Conservation (phyloP, 2,797 vertebrate genomes). For the Hephaestus fuliginosus region DNA sequence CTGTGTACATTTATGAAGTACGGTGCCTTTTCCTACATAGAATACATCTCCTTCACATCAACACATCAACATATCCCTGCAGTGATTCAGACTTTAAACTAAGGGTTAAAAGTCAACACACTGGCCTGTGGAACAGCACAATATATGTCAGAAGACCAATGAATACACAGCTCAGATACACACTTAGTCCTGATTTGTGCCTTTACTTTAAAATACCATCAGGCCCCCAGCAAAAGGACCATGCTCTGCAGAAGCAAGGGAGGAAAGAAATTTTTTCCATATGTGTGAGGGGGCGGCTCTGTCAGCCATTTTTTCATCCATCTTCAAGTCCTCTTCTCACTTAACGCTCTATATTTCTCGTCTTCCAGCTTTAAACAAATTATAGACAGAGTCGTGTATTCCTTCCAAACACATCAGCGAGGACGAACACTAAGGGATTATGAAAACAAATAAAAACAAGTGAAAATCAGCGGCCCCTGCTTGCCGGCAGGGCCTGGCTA, state of each 20-base stretch:
- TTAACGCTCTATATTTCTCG: slow-evolving; percentile 78
- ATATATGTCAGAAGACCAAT: slow-evolving; percentile 5
- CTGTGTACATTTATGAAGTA: background rate
- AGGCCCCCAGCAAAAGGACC: slow-evolving; percentile 39
- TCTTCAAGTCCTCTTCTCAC: slow-evolving; percentile 79
- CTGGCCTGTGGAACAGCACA: background rate
- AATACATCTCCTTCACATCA: slow-evolving; percentile 1
- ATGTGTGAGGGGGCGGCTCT: slow-evolving; percentile 74
- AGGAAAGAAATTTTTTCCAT: slow-evolving; percentile 85
- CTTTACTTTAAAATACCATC: slow-evolving; percentile 48
- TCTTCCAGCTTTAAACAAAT: slow-evolving; percentile 83
- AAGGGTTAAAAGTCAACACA: background rate
- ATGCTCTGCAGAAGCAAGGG: slow-evolving; percentile 66
- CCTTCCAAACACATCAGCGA: slow-evolving; percentile 84
- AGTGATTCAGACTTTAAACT: background rate
- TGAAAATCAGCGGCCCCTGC: slow-evolving; percentile 83
- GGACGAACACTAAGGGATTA: slow-evolving; percentile 78
- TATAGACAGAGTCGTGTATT: slow-evolving; percentile 82
- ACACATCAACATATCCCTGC: slow-evolving; percentile 15
- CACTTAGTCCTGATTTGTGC: background rate
- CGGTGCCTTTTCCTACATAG: background rate
- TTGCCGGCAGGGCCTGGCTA: slow-evolving; percentile 77
- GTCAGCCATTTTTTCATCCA: slow-evolving; percentile 72
- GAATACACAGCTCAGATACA: slow-evolving; percentile 12
- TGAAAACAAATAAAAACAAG: slow-evolving; percentile 88